A percentile compares a stretch with the other conserved stretches of the same genome.
Evolutionary conservation across 2,113 vertebrate genomes (phyloP).

Genomic region (Odocoileus virginianus): DNA sequence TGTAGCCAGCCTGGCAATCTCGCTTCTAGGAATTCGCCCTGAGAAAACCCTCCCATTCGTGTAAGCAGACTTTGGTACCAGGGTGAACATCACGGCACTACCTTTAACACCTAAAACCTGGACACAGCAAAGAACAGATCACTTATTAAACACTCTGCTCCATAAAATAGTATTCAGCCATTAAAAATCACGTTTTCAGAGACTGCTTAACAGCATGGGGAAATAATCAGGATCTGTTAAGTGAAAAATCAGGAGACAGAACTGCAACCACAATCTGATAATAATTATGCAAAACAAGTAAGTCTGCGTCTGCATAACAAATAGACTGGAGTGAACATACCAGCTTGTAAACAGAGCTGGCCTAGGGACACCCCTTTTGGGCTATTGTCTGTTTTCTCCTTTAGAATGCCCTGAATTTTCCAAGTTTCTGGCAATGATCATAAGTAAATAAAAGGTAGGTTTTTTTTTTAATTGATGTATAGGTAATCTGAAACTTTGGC

Average conservation of each 20-base stretch:
- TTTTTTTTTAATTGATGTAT: neutral
- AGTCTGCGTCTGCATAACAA: fast-evolving
- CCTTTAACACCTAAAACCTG: neutral
- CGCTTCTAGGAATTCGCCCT: neutral
- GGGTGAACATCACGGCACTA: fast-evolving
- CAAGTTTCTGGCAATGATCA: neutral
- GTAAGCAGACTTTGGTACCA: neutral
- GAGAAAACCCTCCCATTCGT: fast-evolving
- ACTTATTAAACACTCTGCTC: neutral
- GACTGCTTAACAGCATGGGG: fast-evolving
- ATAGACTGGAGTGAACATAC: fast-evolving
- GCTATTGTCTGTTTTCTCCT: neutral
- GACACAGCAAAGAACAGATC: neutral
- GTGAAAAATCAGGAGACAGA: neutral
- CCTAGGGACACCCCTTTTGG: fast-evolving
- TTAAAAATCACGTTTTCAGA: neutral
- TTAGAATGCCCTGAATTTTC: neutral
- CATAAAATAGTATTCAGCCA: neutral
- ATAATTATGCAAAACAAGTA: too few species aligned
- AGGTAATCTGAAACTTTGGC: neutral
- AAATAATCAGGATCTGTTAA: neutral
- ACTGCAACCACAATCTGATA: fast-evolving
- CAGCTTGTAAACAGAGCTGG: fast-evolving
- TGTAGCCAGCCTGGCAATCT: neutral
- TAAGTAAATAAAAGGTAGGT: neutral